phyloP scores from a whole-genome alignment of 1,140 invertebrate species.

The Drosophila nigrodunni region DNA sequence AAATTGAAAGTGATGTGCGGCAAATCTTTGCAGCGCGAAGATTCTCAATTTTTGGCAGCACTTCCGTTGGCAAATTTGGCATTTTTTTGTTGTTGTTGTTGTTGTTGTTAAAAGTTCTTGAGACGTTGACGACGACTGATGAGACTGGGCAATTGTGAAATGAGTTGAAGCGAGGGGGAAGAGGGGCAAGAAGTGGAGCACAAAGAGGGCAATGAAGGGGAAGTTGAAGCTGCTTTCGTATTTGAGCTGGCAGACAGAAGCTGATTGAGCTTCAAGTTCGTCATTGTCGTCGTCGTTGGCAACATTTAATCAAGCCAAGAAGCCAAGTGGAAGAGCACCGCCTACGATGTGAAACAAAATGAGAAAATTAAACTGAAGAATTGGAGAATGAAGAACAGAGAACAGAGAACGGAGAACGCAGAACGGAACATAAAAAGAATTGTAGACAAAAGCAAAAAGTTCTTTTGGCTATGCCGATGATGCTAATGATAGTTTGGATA shows the following conservation, averaged over 20 bases:
- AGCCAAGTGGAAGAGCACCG: slow-evolving; percentile 69
- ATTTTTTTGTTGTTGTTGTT: slow-evolving; percentile 25
- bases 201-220: background rate
- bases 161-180: slow-evolving; percentile 24
- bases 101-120: slow-evolving; percentile 54
- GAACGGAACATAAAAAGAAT: background rate
- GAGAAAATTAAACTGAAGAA: background rate
- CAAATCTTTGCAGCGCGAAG: background rate
- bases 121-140: slow-evolving; percentile 68
- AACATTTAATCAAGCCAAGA: slow-evolving; percentile 80
- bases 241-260: slow-evolving; percentile 53
- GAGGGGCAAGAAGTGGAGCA: background rate
- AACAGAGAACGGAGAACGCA: background rate
- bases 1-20: background rate
- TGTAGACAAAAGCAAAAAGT: slow-evolving; percentile 63
- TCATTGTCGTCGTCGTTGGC: slow-evolving; percentile 65
- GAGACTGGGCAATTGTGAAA: slow-evolving; percentile 18
- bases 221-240: slow-evolving; percentile 27
- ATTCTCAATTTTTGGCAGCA: slow-evolving; percentile 39
- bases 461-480: slow-evolving; percentile 50
- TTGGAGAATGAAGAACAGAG: slow-evolving; percentile 10
- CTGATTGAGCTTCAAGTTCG: slow-evolving; percentile 64
- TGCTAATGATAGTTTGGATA: slow-evolving; percentile 67
- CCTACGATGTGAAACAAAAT: slow-evolving; percentile 19
- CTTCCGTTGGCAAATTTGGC: slow-evolving; percentile 60